phyloP scores from a whole-genome alignment of 2,113 vertebrate species.

The Hydrochoerus hydrochaeris region DNA sequence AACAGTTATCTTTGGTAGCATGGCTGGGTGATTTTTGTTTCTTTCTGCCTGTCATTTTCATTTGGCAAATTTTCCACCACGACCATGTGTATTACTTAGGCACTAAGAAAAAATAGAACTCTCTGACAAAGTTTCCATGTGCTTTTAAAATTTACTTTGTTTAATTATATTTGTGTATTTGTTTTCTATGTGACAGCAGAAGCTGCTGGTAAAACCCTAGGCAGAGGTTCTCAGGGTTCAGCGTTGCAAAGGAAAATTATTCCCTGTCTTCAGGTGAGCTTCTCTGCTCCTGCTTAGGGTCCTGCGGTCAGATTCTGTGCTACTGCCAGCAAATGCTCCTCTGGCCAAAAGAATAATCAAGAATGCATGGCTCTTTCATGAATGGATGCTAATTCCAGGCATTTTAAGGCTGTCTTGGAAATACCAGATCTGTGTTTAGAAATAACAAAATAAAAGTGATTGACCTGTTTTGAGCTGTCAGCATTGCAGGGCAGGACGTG shows the following conservation, averaged over 20 bases:
- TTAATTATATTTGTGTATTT: background rate
- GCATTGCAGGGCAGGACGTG: background rate
- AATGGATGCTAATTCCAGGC: background rate
- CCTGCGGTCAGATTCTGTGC: background rate
- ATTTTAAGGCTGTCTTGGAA: background rate
- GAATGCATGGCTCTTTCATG: background rate
- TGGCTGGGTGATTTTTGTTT: background rate
- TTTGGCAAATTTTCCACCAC: background rate
- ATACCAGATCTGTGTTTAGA: constrained; percentile 8
- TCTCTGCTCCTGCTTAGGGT: accelerated
- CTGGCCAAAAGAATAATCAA: background rate
- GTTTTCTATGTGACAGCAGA: background rate
- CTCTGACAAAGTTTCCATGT: background rate
- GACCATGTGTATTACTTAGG: background rate
- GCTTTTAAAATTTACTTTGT: background rate
- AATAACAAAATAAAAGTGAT: background rate
- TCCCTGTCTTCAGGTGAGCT: background rate
- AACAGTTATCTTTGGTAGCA: background rate
- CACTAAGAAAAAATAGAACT: background rate
- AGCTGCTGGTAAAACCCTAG: background rate
- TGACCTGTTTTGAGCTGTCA: background rate
- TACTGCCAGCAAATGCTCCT: background rate
- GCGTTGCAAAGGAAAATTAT: background rate
- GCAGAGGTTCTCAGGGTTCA: background rate
- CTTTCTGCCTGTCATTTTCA: background rate